Conservation (phyloP, 2,113 vertebrate species). For the Lagenorhynchus albirostris region DNA sequence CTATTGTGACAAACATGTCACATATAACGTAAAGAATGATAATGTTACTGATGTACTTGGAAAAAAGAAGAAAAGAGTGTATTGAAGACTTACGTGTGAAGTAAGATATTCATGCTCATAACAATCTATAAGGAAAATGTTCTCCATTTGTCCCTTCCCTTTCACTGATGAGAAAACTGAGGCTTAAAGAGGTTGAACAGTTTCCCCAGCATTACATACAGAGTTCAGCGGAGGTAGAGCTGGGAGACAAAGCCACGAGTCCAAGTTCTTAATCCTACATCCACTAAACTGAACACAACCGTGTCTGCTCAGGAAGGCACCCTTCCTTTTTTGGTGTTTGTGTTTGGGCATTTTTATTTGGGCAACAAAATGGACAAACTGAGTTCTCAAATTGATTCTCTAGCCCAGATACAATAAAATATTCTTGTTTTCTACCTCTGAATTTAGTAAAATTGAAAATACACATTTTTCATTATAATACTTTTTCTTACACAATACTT, state of each 20-base stretch:
- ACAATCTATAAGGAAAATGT: not conserved
- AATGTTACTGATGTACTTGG: not conserved
- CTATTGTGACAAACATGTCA: not conserved
- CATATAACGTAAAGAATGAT: not conserved
- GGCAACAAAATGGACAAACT: not conserved
- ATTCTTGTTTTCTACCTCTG: not conserved
- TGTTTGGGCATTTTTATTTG: not conserved
- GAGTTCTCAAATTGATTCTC: not conserved
- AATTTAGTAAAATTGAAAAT: not conserved
- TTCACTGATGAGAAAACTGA: not conserved
- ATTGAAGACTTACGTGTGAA: not conserved
- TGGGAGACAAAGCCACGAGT: not conserved
- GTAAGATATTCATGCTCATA: not conserved
- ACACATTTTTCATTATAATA: not conserved
- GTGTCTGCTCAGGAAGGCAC: accelerated
- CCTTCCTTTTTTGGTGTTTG: not conserved
- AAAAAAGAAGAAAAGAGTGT: not conserved
- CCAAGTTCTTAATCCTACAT: not conserved
- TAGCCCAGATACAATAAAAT: not conserved
- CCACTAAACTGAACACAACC: not conserved
- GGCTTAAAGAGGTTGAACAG: not conserved
- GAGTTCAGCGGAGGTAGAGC: not conserved
- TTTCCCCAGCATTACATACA: not conserved
- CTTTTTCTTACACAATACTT: not conserved
- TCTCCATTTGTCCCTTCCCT: not conserved